phyloP scores from a whole-genome alignment of 2,797 vertebrate genomes.

The Siniperca obscura region DNA sequence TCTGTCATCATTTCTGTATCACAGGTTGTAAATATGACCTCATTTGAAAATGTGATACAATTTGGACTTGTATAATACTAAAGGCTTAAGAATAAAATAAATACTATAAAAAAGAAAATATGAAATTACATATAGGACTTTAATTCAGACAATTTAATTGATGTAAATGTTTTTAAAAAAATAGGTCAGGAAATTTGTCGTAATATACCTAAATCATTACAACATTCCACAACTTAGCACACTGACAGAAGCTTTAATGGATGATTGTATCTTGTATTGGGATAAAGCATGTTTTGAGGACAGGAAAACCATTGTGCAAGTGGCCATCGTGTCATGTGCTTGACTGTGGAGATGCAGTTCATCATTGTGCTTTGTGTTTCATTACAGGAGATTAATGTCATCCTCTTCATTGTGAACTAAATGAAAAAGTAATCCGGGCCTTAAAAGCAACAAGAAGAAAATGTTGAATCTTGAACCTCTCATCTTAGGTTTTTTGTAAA shows the following conservation, averaged over 20 bases:
- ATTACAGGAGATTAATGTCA: not conserved
- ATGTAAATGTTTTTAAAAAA: not conserved
- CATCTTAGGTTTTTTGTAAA: not conserved
- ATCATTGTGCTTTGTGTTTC: not conserved
- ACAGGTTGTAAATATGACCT: not conserved
- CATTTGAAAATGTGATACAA: not conserved
- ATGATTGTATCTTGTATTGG: not conserved
- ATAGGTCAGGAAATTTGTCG: not conserved
- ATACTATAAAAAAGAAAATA: not conserved
- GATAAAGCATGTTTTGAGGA: not conserved
- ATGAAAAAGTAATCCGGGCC: too few relatives aligned
- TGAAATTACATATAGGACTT: not conserved
- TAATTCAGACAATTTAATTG: not conserved
- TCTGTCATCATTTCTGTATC: not conserved
- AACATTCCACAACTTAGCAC: slow-evolving; percentile 22
- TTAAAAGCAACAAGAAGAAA: not conserved
- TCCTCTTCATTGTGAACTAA: not conserved
- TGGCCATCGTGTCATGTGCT: not conserved
- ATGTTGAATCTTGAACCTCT: not conserved
- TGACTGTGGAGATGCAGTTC: not conserved
- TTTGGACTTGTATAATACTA: not conserved
- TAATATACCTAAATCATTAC: too few relatives aligned
- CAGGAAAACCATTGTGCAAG: not conserved
- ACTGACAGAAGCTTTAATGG: slow-evolving; percentile 53
- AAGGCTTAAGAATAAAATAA: not conserved